phyloP scores from a whole-genome alignment of 2,888 invertebrate genomes.

The Nomada flava region DNA sequence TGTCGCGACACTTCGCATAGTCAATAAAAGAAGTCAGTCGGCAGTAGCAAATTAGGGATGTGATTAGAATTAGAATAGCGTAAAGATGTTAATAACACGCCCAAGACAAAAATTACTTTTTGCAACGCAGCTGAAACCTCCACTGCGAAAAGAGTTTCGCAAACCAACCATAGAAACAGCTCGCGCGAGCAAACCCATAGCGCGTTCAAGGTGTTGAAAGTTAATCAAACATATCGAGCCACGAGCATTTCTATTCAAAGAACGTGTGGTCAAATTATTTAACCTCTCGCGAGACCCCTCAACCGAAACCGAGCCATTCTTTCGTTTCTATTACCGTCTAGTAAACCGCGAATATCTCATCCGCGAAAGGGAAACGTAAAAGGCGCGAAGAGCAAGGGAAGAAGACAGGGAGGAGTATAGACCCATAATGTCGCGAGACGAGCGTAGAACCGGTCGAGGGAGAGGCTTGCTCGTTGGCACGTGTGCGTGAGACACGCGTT shows the following conservation, averaged over 20 bases:
- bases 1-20: no score
- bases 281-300: background rate
- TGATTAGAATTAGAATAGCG: no score
- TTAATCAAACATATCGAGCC: background rate
- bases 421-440: conserved; percentile 61
- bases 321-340: background rate
- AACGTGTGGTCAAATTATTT: background rate
- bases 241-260: background rate
- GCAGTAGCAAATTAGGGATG: no score
- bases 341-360: conserved; percentile 17
- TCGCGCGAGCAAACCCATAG: background rate
- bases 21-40: no score
- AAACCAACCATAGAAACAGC: background rate
- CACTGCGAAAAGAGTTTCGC: background rate
- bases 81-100: no score
- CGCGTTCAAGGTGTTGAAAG: background rate
- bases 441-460: conserved; percentile 69
- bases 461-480: conserved; percentile 44
- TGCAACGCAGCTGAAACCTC: no score
- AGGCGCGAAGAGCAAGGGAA: conserved; percentile 3
- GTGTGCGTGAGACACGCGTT: conserved; percentile 62
- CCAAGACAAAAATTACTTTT: no score
- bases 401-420: conserved; percentile 13
- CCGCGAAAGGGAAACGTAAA: background rate
- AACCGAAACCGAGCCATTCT: background rate